These are phyloP conservation scores for Neodontobutis hainanensis DNA, from an alignment of 2,113 vertebrate genomes.

Conservation along the genomic window DNA sequence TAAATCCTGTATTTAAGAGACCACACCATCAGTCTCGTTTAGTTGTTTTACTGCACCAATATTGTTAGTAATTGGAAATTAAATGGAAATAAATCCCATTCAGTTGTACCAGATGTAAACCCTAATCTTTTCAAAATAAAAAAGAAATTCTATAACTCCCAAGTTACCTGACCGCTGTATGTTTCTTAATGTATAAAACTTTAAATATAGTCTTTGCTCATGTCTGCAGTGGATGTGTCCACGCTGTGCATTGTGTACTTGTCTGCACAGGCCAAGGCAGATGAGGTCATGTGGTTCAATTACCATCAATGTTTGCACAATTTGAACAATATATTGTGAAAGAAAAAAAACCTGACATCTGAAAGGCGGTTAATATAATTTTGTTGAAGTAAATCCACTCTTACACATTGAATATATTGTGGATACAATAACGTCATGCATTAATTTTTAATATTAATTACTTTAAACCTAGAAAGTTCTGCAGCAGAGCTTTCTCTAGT, in stretches of 20 bases:
- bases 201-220: not conserved
- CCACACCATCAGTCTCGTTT: not conserved
- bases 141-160: not conserved
- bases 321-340: not conserved
- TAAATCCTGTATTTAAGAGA: slow-evolving; percentile 10
- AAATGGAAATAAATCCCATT: not conserved
- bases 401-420: slow-evolving; percentile 53
- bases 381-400: slow-evolving; percentile 24
- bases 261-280: slow-evolving; percentile 3
- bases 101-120: not conserved
- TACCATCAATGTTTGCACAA: not conserved
- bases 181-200: not conserved
- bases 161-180: not conserved
- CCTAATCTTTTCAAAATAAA: slow-evolving; percentile 1
- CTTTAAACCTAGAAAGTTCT: slow-evolving; percentile 18
- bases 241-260: not conserved
- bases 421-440: slow-evolving; percentile 52
- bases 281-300: not conserved
- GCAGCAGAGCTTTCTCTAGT: slow-evolving; percentile 3
- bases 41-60: not conserved
- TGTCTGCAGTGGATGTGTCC: not conserved
- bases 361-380: slow-evolving; percentile 22
- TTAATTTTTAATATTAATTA: slow-evolving; percentile 30
- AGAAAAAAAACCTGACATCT: slow-evolving; percentile 11
- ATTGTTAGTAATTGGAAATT: not conserved